Base-by-base conservation (phyloP, 1,140 invertebrate genomes). In the Homarus americanus region DNA sequence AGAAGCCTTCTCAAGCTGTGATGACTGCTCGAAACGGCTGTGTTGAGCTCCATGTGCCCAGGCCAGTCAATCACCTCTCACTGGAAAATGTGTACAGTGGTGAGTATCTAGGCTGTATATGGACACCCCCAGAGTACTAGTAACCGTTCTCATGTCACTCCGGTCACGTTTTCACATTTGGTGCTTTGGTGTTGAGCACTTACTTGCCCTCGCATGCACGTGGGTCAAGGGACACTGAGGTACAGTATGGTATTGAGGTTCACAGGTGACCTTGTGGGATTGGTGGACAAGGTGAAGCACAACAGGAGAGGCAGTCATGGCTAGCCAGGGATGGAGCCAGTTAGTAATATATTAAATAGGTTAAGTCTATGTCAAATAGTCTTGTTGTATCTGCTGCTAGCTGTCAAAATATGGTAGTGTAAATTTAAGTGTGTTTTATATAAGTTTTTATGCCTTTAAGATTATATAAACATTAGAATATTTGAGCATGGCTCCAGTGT, bases 1-100 rank as follows among this genome's bases (percentile, higher is more conserved):
- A 63, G 32, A 34, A 82, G 79, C 49, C 79, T 63, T 82, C 79
- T 82, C 49, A 63, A 82, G 32, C 79, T 82, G 79, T 82, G 79
- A 82, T 82, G 49, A 63, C 24, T 53, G 63, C n/a, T 32, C 36
- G 17, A 9, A 44, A 36, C 32, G 44, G 78, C 44, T 80, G 78
- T 80, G 78, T 49, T 80, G 41, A 28, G 49, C 79, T 82, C 79
- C 79, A 82, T 53, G 79, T 82, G 53, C 79, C 63, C 63, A 69
- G 63, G n/a, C 63, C 63, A 69, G 63, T 32, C 63, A 69, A 32
- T 69, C 28, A 32, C n/a, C 63, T 32, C 28, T 28, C 28, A 9
- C 20, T 32, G 28, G 63, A 32, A 69, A 69, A 69, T 9, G 12
- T 69, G 63, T 69, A 28, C 28, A 32, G 28, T 28, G 10, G 28